Evolutionary conservation across 2,113 vertebrate genomes (phyloP), one percentile per base, ranked within the genome.

Genomic region (Scortum barcoo): DNA sequence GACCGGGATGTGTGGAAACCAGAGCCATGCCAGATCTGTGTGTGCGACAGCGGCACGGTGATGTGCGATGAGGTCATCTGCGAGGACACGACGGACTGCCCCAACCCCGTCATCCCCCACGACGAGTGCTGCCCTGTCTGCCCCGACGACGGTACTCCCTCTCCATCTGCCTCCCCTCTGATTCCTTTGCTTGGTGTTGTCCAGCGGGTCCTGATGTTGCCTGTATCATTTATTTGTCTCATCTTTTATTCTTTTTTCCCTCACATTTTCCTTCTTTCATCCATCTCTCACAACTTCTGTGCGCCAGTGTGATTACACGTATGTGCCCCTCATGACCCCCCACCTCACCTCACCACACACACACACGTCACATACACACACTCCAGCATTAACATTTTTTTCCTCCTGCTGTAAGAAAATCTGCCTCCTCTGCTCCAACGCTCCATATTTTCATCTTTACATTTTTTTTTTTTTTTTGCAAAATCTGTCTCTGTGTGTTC

Each of bases 1-100:
- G 94, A 98, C 91, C 94, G 94, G 88, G 96, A 97, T 51, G 96
- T 99, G 62, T 99, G 98, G 97, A 99, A 99, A 93, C 96, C 97
- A 0, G 91, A 96, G 42, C 84, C 93, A 89, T 99, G 98, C 91
- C 92, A 94, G 88, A 97, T 99, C 96, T 99, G 98, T 53, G 96
- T 99, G 81, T 99, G 98, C 63, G 96, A 98, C 95, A 96, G 93
- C 13, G 97, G 98, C 88, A 95, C 91, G 0, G 89, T 97, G 78
- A 91, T 97, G 92, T 99, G 98, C 58, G 97, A 99, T n/a, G 95
- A 96, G 0, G 96, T 99, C 82, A 93, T 95, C 76, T 99, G 98
- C 81, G 95, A 96, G 40, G 94, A 98, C 38, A 91, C 85, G 0
- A 57, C 68, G 0, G 90, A 97, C 89, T 99, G 98, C 86, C 92